Conservation (phyloP, 2,113 vertebrate species). For the Formicarius rufipectus region DNA sequence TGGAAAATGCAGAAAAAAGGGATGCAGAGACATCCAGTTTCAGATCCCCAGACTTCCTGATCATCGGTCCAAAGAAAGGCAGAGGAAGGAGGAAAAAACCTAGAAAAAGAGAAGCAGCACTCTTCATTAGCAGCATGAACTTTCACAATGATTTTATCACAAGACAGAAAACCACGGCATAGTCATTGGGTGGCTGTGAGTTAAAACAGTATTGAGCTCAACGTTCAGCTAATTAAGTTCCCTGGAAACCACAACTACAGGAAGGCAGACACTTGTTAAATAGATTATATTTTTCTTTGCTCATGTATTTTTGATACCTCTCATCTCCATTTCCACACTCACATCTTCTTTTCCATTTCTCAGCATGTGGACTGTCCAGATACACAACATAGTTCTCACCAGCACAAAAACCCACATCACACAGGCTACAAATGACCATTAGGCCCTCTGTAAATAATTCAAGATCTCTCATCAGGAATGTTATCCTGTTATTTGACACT, state of each 20-base stretch:
- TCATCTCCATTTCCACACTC: not conserved
- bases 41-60: not conserved
- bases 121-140: not conserved
- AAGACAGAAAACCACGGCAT: not conserved
- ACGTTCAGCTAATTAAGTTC: slow-evolving; percentile 3
- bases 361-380: not conserved
- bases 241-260: slow-evolving; percentile 11
- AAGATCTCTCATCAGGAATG: not conserved
- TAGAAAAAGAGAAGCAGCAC: not conserved
- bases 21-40: not conserved
- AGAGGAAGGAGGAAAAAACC: not conserved
- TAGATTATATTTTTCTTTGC: not conserved
- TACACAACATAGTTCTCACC: not conserved
- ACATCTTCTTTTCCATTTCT: not conserved
- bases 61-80: not conserved
- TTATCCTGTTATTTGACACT: not conserved
- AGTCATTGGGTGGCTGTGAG: not conserved
- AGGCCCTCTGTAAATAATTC: not conserved
- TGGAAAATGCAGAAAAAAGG: not conserved
- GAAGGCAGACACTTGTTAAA: slow-evolving; percentile 7
- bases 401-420: not conserved
- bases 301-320: not conserved
- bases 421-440: not conserved
- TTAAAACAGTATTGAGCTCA: not conserved
- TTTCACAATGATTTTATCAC: not conserved